phyloP scores from a whole-genome alignment of 2,797 vertebrate genomes.

The Paguma larvata region DNA sequence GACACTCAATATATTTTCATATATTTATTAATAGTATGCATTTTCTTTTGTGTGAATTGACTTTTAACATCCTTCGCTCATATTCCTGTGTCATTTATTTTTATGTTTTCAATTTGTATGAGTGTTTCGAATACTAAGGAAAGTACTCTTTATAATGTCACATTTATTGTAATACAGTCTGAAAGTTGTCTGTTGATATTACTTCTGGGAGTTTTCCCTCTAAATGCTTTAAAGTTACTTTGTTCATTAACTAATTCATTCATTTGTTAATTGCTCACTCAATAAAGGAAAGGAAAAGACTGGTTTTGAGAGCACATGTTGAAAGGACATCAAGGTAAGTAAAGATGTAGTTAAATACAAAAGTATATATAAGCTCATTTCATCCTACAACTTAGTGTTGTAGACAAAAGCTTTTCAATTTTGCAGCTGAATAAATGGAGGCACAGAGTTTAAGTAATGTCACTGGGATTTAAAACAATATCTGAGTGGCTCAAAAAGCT shows the following conservation, averaged over 20 bases:
- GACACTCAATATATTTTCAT: not conserved
- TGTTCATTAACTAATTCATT: not conserved
- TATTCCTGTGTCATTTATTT: not conserved
- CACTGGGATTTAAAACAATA: constrained; percentile 74
- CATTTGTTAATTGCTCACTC: not conserved
- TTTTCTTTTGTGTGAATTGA: not conserved
- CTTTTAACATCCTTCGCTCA: not conserved
- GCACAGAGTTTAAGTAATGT: constrained; percentile 51
- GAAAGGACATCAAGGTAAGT: not conserved
- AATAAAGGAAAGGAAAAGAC: not conserved
- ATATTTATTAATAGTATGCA: not conserved
- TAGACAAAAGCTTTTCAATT: constrained; percentile 72
- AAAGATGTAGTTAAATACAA: constrained; percentile 30
- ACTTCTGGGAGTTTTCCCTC: not conserved
- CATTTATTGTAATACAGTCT: not conserved
- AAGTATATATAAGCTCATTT: constrained; percentile 44
- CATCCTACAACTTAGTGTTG: not conserved
- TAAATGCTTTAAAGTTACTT: not conserved
- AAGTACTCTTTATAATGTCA: not conserved
- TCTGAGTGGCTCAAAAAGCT: constrained; percentile 61
- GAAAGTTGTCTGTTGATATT: not conserved
- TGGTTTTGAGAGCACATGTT: not conserved
- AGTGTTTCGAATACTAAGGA: not conserved
- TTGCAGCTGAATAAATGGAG: constrained; percentile 58
- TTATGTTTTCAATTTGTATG: not conserved